Evolutionary conservation across 2,888 invertebrate genomes (phyloP), one percentile per base, ranked within the genome.

Genomic region (Saturnia pavonia): DNA sequence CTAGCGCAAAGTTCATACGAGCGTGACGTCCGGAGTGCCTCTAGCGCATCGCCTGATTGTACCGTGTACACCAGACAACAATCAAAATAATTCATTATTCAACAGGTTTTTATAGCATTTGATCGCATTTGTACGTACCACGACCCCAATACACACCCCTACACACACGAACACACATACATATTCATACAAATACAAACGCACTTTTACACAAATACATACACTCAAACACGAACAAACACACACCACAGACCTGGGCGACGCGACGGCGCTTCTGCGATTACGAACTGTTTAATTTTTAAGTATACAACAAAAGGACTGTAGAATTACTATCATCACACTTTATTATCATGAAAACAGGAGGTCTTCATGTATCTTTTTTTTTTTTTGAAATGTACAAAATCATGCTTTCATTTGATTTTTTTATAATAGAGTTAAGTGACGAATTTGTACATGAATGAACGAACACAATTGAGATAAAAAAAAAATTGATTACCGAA

Each of bases 311-410:
- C 87, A 90, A 89, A 60, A 77, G 81, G 85, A 92, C 91, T 91
- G 91, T 91, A 92, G 92, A 88, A 87, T 89, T 88, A 60, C 85
- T 91, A 93, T 92, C 93, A 93, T 93, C 93, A 93, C 93, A 93
- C 86, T 91, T 88, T 87, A 88, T 85, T 87, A 87, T 85, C 66
- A 54, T 66, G 79, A 81, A 87, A 86, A 87, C 85, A 84, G 87
- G 83, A 86, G 83, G 83, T 85, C 83, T 82, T 87, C 85, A 87
- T 86, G 86, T 87, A 87, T 80, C 75, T 86, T 86, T 87, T 85
- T 87, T 87, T 86, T 86, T 86, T 84, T 82, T 86, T 91, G 90
- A 89, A 92, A 92, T 92, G 93, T 93, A 93, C 93, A 93, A 94
- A 93, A 91, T 90, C 89, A 91, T 90, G 90, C 92, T 93, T 91